Percentiles rank a stretch among this genome's conserved stretches.
These are phyloP conservation scores for Hylia prasina DNA, from an alignment of 2,113 vertebrate genomes.

Conservation along the genomic window DNA sequence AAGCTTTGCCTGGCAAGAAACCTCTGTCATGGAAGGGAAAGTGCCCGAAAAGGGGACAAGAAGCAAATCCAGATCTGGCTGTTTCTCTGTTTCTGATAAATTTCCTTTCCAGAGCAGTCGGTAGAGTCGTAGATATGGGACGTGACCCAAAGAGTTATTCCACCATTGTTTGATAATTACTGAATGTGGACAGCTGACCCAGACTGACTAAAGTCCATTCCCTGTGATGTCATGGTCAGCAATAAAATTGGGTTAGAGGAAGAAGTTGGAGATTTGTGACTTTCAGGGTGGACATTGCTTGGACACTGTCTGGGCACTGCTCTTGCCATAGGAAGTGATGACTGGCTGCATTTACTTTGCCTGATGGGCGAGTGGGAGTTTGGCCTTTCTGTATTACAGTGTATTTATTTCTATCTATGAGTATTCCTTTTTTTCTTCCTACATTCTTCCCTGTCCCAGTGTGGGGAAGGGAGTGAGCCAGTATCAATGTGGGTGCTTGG, in stretches of 20 bases:
- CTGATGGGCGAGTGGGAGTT: accelerated
- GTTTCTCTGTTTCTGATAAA: background rate
- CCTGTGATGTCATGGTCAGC: background rate
- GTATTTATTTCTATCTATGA: background rate
- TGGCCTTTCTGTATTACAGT: background rate
- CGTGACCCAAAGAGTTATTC: background rate
- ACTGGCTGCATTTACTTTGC: background rate
- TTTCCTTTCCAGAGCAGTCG: background rate
- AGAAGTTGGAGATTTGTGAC: background rate
- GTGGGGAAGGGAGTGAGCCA: background rate
- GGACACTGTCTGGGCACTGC: background rate
- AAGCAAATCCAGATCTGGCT: background rate
- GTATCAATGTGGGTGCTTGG: background rate
- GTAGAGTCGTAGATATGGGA: background rate
- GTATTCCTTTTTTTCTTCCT: background rate
- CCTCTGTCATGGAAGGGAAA: background rate
- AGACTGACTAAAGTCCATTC: background rate
- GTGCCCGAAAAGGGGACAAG: background rate
- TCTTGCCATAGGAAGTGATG: background rate
- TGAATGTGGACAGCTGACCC: background rate
- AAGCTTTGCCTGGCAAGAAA: background rate
- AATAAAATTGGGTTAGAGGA: background rate
- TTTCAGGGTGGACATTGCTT: background rate
- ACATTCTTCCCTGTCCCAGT: accelerated
- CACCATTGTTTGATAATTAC: background rate